Evolutionary conservation across 2,797 vertebrate species (phyloP), one percentile per base, ranked within the genome.

Genomic region (Coregonus ussuriensis): DNA sequence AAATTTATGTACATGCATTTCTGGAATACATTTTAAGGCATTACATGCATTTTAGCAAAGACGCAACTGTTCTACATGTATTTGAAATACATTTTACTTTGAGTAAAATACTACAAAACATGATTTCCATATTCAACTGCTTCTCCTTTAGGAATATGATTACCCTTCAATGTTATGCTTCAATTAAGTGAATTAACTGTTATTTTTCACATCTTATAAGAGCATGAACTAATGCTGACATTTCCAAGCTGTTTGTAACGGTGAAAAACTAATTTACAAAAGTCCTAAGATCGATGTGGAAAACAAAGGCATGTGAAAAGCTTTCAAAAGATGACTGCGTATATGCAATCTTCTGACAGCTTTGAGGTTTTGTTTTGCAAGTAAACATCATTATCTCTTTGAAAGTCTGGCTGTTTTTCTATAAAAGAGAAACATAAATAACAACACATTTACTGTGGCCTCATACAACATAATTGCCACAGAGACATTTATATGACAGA

Each of bases 311-410:
- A 67, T 14, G 11, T 66, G 56, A 59, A 21, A 21, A 21, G n/a
- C 15, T 7, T 21, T 62, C 41, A 47, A 47, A 47, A 47, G 41
- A 47, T 21, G n/a, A 62, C 56, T 62, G 56, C 9, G n/a, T 18
- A 62, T 18, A 62, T 18, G 3, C n/a, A 62, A 62, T 62, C 56
- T 6, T 62, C 56, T 62, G 56, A 62, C 56, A 21, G 56, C 56
- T 62, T 62, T 62, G 56, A 21, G 56, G 56, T 62, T 62, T 62
- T 62, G n/a, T 21, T 62, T 62, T n/a, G 56, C n/a, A 62, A 62
- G n/a, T 62, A 62, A n/a, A n/a, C 56, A 62, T 62, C 6, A 62
- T 62, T 62, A 62, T 62, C n/a, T n/a, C 29, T 35, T 67, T 67
- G 9, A 67, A 67, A 35, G 29, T 5, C 31, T 7, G 5, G 29